phyloP scores from a whole-genome alignment of 2,797 vertebrate species.

The Phoebastria nigripes region DNA sequence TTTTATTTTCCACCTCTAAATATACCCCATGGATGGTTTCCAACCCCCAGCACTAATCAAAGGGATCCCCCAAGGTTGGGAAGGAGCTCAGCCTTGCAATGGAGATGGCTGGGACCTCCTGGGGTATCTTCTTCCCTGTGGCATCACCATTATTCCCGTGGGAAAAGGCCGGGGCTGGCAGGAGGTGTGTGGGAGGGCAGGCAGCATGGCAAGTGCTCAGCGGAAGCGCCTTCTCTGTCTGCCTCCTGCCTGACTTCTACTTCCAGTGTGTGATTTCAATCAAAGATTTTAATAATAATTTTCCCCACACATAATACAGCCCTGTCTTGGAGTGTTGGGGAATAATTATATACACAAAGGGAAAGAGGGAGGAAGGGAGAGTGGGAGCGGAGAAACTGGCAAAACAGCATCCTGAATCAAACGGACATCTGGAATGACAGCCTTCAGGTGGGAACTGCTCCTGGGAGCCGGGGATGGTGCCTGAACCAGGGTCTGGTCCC shows the following conservation, averaged over 20 bases:
- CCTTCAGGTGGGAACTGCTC: neutral
- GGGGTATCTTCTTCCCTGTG: neutral
- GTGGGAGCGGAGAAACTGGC: neutral
- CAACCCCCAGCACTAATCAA: neutral
- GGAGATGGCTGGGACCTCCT: neutral
- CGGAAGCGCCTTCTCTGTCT: conserved; percentile 4
- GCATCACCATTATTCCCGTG: rapidly evolving
- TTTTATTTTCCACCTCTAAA: neutral
- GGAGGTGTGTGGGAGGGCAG: neutral
- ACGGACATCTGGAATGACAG: neutral
- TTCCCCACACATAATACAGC: conserved; percentile 58
- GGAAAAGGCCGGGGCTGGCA: neutral
- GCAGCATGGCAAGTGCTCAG: neutral
- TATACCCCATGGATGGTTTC: neutral
- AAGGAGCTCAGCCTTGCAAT: neutral
- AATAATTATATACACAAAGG: conserved; percentile 71
- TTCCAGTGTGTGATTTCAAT: conserved; percentile 52
- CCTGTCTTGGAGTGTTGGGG: conserved; percentile 48
- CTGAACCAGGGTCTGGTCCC: neutral
- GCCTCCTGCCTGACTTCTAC: conserved; percentile 17
- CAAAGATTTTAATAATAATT: conserved; percentile 66
- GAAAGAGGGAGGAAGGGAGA: neutral
- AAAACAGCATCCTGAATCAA: neutral
- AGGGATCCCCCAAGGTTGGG: neutral
- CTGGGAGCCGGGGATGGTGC: rapidly evolving